phyloP scores from a whole-genome alignment of 1,140 invertebrate genomes.

The Heliconius eleuchia region DNA sequence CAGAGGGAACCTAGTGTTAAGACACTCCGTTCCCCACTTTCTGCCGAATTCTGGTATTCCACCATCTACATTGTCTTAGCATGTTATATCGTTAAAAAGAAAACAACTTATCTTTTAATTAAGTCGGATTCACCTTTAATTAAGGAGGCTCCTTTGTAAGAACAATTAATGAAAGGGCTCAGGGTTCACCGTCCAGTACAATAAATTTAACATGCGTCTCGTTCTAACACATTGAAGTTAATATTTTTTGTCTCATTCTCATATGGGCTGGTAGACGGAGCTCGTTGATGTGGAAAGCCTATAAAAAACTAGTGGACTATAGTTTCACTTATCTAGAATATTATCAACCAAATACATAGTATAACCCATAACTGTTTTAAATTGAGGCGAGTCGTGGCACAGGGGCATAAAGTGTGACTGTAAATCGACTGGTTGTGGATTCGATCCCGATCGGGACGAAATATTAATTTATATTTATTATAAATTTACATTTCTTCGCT shows the following conservation, averaged over 20 bases:
- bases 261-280: not conserved
- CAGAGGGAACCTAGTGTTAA: too few species aligned
- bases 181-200: conserved; percentile 11
- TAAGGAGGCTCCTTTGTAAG: conserved; percentile 9
- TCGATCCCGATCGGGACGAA: too few species aligned
- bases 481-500: too few species aligned
- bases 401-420: too few species aligned
- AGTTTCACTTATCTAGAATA: not conserved
- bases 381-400: too few species aligned
- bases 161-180: conserved; percentile 18
- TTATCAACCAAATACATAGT: not conserved
- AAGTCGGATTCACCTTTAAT: conserved; percentile 13
- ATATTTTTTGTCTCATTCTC: not conserved
- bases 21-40: too few species aligned
- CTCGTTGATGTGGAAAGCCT: not conserved
- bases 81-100: not conserved
- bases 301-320: not conserved
- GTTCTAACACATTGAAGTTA: not conserved
- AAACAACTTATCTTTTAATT: conserved; percentile 27
- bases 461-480: too few species aligned
- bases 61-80: not conserved
- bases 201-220: not conserved
- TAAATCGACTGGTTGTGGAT: too few species aligned
- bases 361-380: not conserved
- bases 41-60: not conserved